These are phyloP conservation scores for Hozukius guyotensis DNA, from an alignment of 2,797 vertebrate genomes.

Conservation along the genomic window DNA sequence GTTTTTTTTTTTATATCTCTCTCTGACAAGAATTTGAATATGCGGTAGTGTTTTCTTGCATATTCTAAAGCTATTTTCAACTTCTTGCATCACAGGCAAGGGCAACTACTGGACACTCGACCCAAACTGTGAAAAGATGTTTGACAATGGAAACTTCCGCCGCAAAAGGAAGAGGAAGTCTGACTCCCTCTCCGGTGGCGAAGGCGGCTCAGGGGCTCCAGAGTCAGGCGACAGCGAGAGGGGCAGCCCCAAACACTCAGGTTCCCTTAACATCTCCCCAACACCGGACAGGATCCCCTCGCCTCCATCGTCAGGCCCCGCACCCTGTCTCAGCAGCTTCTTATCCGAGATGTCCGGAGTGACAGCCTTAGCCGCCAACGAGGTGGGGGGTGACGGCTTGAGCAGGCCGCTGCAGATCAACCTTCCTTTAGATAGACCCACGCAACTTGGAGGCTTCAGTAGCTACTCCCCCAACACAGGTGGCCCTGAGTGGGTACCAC, in stretches of 20 bases:
- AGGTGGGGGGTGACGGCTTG: conserved; percentile 81
- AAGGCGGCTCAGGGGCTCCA: conserved; percentile 65
- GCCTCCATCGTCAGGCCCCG: conserved; percentile 75
- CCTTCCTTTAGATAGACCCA: conserved; percentile 87
- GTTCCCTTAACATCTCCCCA: conserved; percentile 83
- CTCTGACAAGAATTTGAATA: background rate
- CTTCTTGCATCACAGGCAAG: conserved; percentile 85
- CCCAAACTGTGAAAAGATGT: conserved; percentile 99
- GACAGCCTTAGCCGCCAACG: conserved; percentile 64
- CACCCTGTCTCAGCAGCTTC: conserved; percentile 92
- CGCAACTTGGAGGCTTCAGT: conserved; percentile 86
- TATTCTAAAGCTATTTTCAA: background rate
- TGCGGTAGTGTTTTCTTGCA: background rate
- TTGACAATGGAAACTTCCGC: conserved; percentile 99
- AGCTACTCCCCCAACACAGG: conserved; percentile 85
- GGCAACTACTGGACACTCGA: conserved; percentile 99
- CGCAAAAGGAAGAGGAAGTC: conserved; percentile 98
- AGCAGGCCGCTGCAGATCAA: conserved; percentile 85
- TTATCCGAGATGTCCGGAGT: conserved; percentile 91
- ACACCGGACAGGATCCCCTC: conserved; percentile 87
- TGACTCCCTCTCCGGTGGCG: conserved; percentile 77
- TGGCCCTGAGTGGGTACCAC: conserved; percentile 79
- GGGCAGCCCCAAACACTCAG: conserved; percentile 84
- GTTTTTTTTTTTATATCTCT: too few species aligned
- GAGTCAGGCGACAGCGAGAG: conserved; percentile 81